Evolutionary conservation across 1,140 invertebrate species (phyloP), one percentile per base, ranked within the genome.

Genomic region (Carcinoscorpius rotundicauda): DNA sequence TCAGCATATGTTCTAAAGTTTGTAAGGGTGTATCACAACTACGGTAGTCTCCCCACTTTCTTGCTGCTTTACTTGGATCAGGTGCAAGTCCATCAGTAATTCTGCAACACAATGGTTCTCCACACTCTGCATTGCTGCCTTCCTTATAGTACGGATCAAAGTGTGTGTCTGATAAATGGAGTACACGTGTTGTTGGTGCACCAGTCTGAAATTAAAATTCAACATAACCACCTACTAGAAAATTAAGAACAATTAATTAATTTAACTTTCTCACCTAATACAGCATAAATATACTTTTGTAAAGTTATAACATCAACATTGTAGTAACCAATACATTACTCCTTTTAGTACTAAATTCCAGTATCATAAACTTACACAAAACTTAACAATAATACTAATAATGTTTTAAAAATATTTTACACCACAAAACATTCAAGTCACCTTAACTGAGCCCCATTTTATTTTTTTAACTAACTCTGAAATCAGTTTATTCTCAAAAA

Each of bases 121-220:
- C 86, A 76, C 92, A 97, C 64, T 91, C 87, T 0, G 92, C 92
- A 74, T 93, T 92, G 4, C 87, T 83, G 64, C 89, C 92, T 81
- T 92, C 89, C 64, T 86, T 85, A 72, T 97, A 96, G 72, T 92
- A 89, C 0, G 89, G 90, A 79, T 97, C 93, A 73, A 88, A 93
- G 75, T 95, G 92, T 0, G 91, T 94, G 75, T 95, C 93, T 1
- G 91, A 93, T 60, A 97, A 83, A 72, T 97, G 93, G 5, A 97
- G 79, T 4, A 96, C 91, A 81, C 93, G 93, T 72, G 93, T 88
- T 29, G 84, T 86, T 1, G 88, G 87, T 0, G 85, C 85, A 58
- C 81, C 83, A 58, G 53, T 51, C 68, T 69, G n/a, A 29, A 29
- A 29, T 29, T 29, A 4, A 62, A 61, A n/a, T 49, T 58, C 48